Evolutionary conservation across 2,888 invertebrate genomes (phyloP).

Genomic region (Ectropis crepuscularia): DNA sequence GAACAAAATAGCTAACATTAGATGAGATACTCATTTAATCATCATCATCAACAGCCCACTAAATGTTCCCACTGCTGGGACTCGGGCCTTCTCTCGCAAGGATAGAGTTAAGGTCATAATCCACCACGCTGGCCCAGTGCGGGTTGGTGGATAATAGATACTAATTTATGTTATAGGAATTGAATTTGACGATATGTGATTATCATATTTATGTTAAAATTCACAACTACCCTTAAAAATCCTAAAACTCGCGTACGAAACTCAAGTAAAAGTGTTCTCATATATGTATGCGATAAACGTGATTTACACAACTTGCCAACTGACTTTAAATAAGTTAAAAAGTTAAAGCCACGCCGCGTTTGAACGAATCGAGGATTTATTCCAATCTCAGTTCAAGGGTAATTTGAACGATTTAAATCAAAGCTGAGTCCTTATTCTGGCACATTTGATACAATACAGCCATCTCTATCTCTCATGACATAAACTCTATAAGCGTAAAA

Average conservation of each 20-base stretch:
- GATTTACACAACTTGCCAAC: slow-evolving; percentile 32
- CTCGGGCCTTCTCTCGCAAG: too few species aligned
- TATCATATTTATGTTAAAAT: not conserved
- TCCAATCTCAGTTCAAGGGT: slow-evolving; percentile 17
- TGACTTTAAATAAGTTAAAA: slow-evolving; percentile 29
- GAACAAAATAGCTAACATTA: too few species aligned
- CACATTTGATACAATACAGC: not conserved
- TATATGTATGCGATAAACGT: slow-evolving; percentile 36
- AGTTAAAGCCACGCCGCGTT: slow-evolving; percentile 8
- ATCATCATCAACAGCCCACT: too few species aligned
- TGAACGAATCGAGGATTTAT: slow-evolving; percentile 10
- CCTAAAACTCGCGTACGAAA: slow-evolving; percentile 1
- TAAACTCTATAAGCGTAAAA: not conserved
- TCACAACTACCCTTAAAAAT: slow-evolving; percentile 7
- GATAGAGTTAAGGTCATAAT: too few species aligned
- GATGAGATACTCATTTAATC: too few species aligned
- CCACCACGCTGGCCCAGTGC: too few species aligned
- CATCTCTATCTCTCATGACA: not conserved
- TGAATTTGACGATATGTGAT: not conserved
- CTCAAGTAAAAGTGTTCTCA: slow-evolving; percentile 2
- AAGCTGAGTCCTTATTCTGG: not conserved
- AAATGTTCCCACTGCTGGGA: too few species aligned
- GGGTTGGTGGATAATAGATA: too few species aligned
- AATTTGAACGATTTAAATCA: slow-evolving; percentile 19
- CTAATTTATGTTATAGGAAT: too few species aligned